Evolutionary conservation across 1,140 invertebrate genomes (phyloP).

Genomic region (Temnothorax curvispinosus): DNA sequence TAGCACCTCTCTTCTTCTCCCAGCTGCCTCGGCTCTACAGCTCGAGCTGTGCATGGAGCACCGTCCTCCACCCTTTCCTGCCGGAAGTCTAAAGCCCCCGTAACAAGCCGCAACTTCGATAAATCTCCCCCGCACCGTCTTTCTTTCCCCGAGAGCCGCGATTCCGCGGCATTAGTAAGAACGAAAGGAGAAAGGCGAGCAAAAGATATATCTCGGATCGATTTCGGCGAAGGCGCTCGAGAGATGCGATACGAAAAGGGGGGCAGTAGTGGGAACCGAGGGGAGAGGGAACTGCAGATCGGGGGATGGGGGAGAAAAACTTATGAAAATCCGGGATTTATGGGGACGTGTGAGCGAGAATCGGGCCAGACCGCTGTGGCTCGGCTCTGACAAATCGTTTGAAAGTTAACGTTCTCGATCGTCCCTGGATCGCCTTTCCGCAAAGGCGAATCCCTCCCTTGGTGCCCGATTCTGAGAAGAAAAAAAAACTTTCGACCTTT

Average conservation of each 20-base stretch:
- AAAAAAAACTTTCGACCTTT: constrained; percentile 28
- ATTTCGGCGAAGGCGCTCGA: constrained; percentile 37
- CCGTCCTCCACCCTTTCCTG: constrained; percentile 63
- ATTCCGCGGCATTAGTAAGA: constrained; percentile 47
- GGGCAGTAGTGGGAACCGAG: neutral
- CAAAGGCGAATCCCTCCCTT: constrained; percentile 25
- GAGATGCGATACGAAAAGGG: constrained; percentile 46
- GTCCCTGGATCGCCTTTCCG: constrained; percentile 66
- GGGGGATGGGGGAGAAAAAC: constrained; percentile 62
- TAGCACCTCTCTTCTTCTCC: constrained; percentile 79
- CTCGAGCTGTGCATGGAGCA: constrained; percentile 34
- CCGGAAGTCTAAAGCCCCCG: constrained; percentile 73
- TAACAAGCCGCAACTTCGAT: constrained; percentile 78
- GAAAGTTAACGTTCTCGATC: constrained; percentile 77
- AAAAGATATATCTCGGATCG: constrained; percentile 54
- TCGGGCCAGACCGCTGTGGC: constrained; percentile 38
- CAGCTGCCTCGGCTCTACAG: constrained; percentile 43
- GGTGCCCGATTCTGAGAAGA: neutral
- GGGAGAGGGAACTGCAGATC: neutral
- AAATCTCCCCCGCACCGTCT: constrained; percentile 71
- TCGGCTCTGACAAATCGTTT: constrained; percentile 77
- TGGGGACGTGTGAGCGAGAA: constrained; percentile 57
- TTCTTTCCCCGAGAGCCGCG: constrained; percentile 59
- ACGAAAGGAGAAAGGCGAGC: constrained; percentile 40
- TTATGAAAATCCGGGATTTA: constrained; percentile 81